Evolutionary conservation across 1,140 invertebrate species (phyloP), one percentile per base, ranked within the genome.

Genomic region (Drosophila simulans): DNA sequence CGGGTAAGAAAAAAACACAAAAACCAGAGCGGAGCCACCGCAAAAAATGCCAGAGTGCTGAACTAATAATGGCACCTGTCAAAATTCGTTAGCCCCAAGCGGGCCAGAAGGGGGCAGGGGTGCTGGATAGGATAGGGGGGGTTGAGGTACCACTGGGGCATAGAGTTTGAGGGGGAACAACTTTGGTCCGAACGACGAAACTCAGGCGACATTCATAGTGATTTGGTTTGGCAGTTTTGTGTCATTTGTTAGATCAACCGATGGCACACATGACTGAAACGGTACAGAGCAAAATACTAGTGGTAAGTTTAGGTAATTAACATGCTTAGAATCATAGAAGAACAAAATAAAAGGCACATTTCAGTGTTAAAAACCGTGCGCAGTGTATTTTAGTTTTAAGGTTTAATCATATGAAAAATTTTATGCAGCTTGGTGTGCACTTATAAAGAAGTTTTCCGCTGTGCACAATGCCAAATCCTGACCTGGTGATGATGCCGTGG

Each of bases 21-120:
- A 62, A 68, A n/a, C 34, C n/a, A 48, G 35, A 72, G 55, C 59
- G 25, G 39, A 42, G 56, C 43, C 39, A 53, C 66, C 56, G 48
- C 53, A 69, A 73, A 84, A 76, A 90, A 66, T 72, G 51, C 62
- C 79, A 77, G 78, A 85, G 83, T 85, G 84, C 82, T 90, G 85
- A 91, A 91, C 90, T 91, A 91, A 91, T 91, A 91, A 91, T 91
- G 85, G 79, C 90, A 90, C 90, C 86, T 91, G 90, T 91, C 90
- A 91, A 91, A 91, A 91, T 90, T 91, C 82, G 76, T 90, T 91
- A 60, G 55, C 74, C 71, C 65, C 34, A 3, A 25, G 57, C 11
- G 25, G 31, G 46, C 17, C 31, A 31, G 31, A 7, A 20, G 5
- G 27, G n/a, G 15, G 8, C 35, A 8, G n/a, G 8, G 8, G 34